These are phyloP conservation scores for Rotaria macrura DNA, from an alignment of 2,888 invertebrate genomes.

Conservation along the genomic window DNA sequence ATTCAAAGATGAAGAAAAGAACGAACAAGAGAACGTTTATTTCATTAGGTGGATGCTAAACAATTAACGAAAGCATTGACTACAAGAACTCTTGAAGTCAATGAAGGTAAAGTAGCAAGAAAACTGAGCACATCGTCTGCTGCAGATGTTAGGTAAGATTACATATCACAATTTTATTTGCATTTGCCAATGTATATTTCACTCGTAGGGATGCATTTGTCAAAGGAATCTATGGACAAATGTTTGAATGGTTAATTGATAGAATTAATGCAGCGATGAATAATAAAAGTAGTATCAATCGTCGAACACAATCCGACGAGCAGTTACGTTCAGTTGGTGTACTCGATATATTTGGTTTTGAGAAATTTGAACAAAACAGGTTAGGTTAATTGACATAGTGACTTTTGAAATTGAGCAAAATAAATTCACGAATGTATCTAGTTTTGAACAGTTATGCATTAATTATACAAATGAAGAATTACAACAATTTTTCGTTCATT, in stretches of 20 bases:
- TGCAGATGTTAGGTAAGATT: constrained; percentile 63
- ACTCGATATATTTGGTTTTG: constrained; percentile 96
- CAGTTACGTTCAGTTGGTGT: constrained; percentile 73
- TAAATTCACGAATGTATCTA: constrained; percentile 38
- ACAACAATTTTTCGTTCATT: constrained; percentile 64
- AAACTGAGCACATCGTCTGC: constrained; percentile 80
- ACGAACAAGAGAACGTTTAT: neutral
- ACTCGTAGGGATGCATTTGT: constrained; percentile 95
- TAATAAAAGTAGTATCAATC: neutral
- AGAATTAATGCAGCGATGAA: constrained; percentile 65
- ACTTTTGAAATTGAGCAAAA: neutral
- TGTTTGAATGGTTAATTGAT: constrained; percentile 87
- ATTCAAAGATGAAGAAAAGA: too few species aligned
- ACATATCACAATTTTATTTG: too few species aligned
- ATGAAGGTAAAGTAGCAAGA: constrained; percentile 57
- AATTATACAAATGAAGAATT: constrained; percentile 98
- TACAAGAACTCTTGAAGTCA: constrained; percentile 72
- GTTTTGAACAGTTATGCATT: constrained; percentile 98
- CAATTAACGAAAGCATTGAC: constrained; percentile 56
- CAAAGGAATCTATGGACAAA: constrained; percentile 86
- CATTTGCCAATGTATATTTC: constrained; percentile 70
- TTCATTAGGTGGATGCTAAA: neutral
- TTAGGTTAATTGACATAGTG: neutral
- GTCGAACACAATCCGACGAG: constrained; percentile 55
- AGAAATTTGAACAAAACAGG: constrained; percentile 93